These are phyloP conservation scores for Botia almorhae DNA, from an alignment of 2,797 vertebrate species.

Conservation along the genomic window DNA sequence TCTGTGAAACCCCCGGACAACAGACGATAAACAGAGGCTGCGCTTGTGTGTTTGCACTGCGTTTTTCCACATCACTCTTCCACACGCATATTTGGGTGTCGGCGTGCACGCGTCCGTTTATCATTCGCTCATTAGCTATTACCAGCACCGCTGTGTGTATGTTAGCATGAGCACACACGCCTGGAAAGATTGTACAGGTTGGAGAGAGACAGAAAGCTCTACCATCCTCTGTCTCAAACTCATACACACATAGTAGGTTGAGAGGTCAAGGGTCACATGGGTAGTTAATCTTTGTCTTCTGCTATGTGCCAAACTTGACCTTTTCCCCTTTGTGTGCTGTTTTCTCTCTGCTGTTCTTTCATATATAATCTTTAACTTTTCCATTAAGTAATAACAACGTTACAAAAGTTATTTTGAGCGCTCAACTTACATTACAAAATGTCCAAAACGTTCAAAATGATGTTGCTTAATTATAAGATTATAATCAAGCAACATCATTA, in stretches of 20 bases:
- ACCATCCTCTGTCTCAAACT: constrained; percentile 28
- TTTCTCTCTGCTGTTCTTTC: background rate
- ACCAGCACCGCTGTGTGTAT: constrained; percentile 55
- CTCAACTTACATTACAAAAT: too few species aligned
- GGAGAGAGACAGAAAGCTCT: constrained; percentile 40
- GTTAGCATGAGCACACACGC: constrained; percentile 70
- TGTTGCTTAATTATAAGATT: too few species aligned
- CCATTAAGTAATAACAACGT: too few species aligned
- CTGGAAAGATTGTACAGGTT: constrained; percentile 54
- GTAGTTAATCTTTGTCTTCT: constrained; percentile 47
- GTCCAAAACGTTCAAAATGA: too few species aligned
- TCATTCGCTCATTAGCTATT: constrained; percentile 65
- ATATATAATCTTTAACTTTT: background rate
- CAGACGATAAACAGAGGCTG: constrained; percentile 55
- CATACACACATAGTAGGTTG: constrained; percentile 22
- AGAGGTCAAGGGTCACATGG: constrained; percentile 28
- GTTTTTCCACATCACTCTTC: constrained; percentile 65
- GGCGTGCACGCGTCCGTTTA: constrained; percentile 56
- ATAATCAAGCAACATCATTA: too few species aligned
- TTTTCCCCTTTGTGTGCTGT: background rate
- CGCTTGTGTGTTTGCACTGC: constrained; percentile 52
- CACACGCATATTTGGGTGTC: constrained; percentile 62
- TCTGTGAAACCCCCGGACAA: constrained; percentile 47
- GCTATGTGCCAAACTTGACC: constrained; percentile 37
- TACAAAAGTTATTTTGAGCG: too few species aligned